Evolutionary conservation across 2,113 vertebrate genomes (phyloP).

Genomic region (Apus apus): DNA sequence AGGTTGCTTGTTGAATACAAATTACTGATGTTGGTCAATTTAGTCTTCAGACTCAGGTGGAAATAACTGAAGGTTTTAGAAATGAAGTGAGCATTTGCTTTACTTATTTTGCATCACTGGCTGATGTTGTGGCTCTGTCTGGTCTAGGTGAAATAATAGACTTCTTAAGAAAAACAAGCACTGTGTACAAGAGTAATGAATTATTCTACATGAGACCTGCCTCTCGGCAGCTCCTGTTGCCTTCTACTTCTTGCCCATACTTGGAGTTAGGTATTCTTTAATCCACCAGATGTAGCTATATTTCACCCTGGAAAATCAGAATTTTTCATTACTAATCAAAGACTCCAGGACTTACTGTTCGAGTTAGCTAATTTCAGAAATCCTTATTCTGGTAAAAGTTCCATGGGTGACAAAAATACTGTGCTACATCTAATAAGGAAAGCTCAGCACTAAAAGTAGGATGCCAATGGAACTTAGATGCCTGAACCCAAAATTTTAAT

Average conservation of each 20-base stretch:
- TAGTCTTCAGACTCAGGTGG: neutral
- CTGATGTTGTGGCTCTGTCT: neutral
- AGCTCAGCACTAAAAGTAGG: neutral
- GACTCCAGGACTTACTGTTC: neutral
- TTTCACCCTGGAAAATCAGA: neutral
- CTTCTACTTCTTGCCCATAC: neutral
- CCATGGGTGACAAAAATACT: neutral
- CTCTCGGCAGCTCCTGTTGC: neutral
- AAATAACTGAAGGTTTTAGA: neutral
- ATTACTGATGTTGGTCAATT: neutral
- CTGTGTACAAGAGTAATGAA: neutral
- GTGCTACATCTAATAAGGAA: neutral
- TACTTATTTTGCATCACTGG: neutral
- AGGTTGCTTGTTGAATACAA: conserved; percentile 4
- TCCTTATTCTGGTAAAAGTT: neutral
- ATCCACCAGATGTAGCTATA: neutral
- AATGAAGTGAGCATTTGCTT: neutral
- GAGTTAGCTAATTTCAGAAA: neutral
- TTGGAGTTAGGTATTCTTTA: neutral
- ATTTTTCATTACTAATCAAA: neutral
- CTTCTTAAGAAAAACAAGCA: neutral
- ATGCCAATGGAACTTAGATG: neutral
- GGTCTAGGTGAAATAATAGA: neutral
- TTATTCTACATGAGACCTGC: neutral
- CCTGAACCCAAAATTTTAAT: neutral